These are phyloP conservation scores for Aphidius colemani DNA, from an alignment of 2,888 invertebrate genomes.

Conservation along the genomic window DNA sequence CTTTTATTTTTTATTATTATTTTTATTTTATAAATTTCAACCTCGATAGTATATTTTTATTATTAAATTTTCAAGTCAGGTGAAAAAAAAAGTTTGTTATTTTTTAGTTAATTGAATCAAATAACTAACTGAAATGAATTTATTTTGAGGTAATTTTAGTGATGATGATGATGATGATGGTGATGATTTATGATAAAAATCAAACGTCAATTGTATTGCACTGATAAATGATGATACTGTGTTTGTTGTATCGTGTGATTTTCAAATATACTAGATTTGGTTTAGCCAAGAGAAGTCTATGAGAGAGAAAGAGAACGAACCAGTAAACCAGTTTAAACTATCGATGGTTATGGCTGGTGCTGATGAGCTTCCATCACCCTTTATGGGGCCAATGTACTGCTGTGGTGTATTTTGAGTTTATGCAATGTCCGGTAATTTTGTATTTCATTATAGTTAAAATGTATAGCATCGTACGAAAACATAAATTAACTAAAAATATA, in stretches of 20 bases:
- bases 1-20: too few relatives aligned
- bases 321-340: slow-evolving; percentile 34
- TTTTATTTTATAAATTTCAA: too few relatives aligned
- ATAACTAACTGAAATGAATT: too few relatives aligned
- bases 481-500: slow-evolving; percentile 47
- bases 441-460: slow-evolving; percentile 35
- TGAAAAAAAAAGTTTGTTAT: too few relatives aligned
- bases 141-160: too few relatives aligned
- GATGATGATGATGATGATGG: too few relatives aligned
- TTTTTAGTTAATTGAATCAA: too few relatives aligned
- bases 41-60: too few relatives aligned
- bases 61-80: too few relatives aligned
- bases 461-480: slow-evolving; percentile 36
- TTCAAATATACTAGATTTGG: not conserved
- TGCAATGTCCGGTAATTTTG: slow-evolving; percentile 45
- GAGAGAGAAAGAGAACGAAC: not conserved
- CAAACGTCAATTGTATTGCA: slow-evolving; percentile 3
- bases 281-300: not conserved
- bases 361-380: slow-evolving; percentile 46
- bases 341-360: slow-evolving; percentile 41
- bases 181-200: too few relatives aligned
- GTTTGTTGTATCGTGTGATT: slow-evolving; percentile 5
- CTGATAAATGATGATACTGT: not conserved
- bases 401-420: slow-evolving; percentile 45
- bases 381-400: slow-evolving; percentile 36